Base-by-base conservation (phyloP, 2,113 vertebrate species). In the Actenoides lindsayi region DNA sequence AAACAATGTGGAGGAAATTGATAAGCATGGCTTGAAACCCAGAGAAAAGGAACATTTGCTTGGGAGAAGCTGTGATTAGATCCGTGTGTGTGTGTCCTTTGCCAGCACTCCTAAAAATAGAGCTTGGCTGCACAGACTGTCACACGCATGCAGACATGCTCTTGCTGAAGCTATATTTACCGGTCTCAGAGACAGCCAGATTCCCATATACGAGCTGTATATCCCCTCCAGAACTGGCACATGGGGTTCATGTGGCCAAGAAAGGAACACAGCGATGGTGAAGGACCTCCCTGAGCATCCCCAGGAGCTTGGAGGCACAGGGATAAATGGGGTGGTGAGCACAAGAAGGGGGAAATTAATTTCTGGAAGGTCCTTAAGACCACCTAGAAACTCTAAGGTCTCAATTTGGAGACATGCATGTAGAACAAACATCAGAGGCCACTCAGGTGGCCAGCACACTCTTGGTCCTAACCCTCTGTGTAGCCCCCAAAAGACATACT, bases 61-160 rank as follows among this genome's bases (percentile, higher is more conserved):
- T 82, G 37, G 88, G 74, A 87, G 93, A 87, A 93, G 82, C 80
- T 84, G 85, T 76, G 90, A 93, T 94, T 93, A 93, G 87, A 89
- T 79, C 53, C 11, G 44, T 88, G 53, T 53, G 59, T 75, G 78
- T 31, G 59, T 76, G 56, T 87, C 80, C 79, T 90, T 85, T 93
- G 91, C 95, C 81, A 64, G 90, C 6, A 2, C 25, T 75, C 84
- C 93, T 96, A 96, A 96, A 96, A 96, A 96, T 96, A 96, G 92
- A 93, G 78, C 74, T 79, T 90, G 95, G 95, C 75, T 95, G 93
- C 89, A 89, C 92, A 82, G 90, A 70, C 93, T 88, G 92, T 95
- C 94, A 95, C 86, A 94, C 65, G 27, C 92, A 81, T 84, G 89
- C 94, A 92, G 95, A 93, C 93, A 86, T 84, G 88, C 89, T 89